These are phyloP conservation scores for Amorpha juglandis DNA, from an alignment of 2,888 invertebrate genomes.

Conservation along the genomic window DNA sequence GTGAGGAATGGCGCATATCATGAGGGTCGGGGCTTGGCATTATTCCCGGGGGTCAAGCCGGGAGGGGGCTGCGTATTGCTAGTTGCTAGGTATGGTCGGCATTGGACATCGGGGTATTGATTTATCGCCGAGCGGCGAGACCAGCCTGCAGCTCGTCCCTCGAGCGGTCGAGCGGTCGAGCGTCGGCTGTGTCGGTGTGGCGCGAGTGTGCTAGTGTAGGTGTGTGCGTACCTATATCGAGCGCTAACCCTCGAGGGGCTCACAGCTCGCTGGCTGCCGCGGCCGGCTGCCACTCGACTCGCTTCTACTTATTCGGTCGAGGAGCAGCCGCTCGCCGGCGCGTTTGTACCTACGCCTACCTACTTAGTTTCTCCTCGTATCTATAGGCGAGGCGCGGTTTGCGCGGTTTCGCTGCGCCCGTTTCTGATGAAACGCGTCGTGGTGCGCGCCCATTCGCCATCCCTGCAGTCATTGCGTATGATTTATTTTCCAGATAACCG, in stretches of 20 bases:
- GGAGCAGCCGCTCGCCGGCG: slow-evolving; percentile 74
- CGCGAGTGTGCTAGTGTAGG: slow-evolving; percentile 61
- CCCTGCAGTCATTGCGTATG: slow-evolving; percentile 74
- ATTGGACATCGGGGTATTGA: slow-evolving; percentile 78
- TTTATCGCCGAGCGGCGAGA: slow-evolving; percentile 75
- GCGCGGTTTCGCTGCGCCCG: slow-evolving; percentile 76
- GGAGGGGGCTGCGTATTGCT: slow-evolving; percentile 74
- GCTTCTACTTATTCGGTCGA: slow-evolving; percentile 82
- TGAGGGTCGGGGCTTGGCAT: slow-evolving; percentile 76
- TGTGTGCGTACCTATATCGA: slow-evolving; percentile 82
- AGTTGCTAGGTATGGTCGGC: slow-evolving; percentile 66
- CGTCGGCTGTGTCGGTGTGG: slow-evolving; percentile 75
- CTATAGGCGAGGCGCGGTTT: slow-evolving; percentile 66
- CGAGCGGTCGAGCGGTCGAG: slow-evolving; percentile 63
- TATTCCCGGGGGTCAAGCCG: slow-evolving; percentile 77
- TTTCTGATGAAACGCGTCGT: slow-evolving; percentile 75
- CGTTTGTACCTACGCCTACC: slow-evolving; percentile 79
- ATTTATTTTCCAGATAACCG: slow-evolving; percentile 85
- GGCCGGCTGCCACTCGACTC: slow-evolving; percentile 80
- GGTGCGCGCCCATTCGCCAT: slow-evolving; percentile 69
- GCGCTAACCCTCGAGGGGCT: slow-evolving; percentile 83
- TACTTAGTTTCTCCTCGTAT: slow-evolving; percentile 81
- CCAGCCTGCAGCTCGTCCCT: slow-evolving; percentile 79
- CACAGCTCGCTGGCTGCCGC: slow-evolving; percentile 33
- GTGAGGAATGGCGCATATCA: slow-evolving; percentile 74